These are phyloP conservation scores for Phrynosoma platyrhinos DNA, from an alignment of 2,113 vertebrate genomes.

Conservation along the genomic window DNA sequence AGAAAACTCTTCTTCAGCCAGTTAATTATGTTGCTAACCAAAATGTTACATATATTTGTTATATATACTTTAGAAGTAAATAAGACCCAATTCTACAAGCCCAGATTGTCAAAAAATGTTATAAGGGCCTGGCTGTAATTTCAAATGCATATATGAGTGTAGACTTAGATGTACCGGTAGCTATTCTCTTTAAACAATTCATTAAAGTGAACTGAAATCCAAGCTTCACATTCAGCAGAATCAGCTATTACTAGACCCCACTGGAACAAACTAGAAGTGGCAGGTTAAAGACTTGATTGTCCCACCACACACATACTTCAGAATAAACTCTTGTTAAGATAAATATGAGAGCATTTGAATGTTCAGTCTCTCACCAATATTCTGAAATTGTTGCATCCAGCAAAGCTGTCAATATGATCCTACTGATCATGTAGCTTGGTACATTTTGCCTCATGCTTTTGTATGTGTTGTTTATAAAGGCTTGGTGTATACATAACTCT, in stretches of 20 bases:
- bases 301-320: neutral
- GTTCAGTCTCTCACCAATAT: neutral
- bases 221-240: neutral
- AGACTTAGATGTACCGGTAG: neutral
- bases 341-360: neutral
- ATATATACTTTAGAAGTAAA: conserved; percentile 6
- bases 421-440: neutral
- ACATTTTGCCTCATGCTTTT: neutral
- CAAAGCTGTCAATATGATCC: neutral
- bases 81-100: conserved; percentile 34
- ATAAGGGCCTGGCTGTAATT: neutral
- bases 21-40: conserved; percentile 16
- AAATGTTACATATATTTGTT: neutral
- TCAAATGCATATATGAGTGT: neutral
- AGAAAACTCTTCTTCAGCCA: neutral
- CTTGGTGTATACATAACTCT: too few species aligned
- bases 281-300: neutral
- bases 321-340: neutral
- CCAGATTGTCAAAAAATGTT: neutral
- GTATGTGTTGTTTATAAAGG: neutral
- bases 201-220: neutral
- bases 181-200: neutral
- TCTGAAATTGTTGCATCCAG: neutral
- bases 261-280: neutral
- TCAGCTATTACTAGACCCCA: neutral